Conservation (phyloP, 2,113 vertebrate species). For the Mustelus asterias region DNA sequence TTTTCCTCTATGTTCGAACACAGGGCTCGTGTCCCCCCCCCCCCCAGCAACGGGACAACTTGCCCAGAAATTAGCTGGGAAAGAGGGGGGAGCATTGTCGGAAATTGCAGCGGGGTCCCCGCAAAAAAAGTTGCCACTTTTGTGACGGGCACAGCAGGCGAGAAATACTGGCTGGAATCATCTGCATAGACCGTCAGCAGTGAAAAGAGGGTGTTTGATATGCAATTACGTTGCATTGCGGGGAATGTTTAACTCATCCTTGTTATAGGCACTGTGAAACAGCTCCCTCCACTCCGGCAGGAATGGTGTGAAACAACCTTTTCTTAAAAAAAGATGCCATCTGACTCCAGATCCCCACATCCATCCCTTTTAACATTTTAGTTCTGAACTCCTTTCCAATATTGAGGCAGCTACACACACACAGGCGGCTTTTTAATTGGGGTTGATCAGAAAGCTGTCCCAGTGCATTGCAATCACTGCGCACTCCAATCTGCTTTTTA, state of each 20-base stretch:
- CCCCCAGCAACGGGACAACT: background rate
- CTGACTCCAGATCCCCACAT: background rate
- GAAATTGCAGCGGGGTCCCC: background rate
- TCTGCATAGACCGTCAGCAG: background rate
- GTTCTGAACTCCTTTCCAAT: background rate
- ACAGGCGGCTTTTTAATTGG: background rate
- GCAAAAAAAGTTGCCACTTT: background rate
- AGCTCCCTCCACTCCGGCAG: background rate
- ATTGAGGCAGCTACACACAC: background rate
- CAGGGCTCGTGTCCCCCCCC: background rate
- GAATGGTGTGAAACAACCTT: background rate
- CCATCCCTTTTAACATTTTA: background rate
- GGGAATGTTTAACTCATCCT: background rate
- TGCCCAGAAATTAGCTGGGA: no score
- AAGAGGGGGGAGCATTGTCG: no score
- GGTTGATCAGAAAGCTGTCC: background rate
- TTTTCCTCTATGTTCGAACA: background rate
- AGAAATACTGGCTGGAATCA: background rate
- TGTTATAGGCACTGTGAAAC: background rate
- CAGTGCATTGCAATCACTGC: background rate
- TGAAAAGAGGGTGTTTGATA: background rate
- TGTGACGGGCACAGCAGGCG: background rate
- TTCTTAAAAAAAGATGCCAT: background rate
- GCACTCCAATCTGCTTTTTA: background rate
- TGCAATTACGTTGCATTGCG: conserved; percentile 28